These are phyloP conservation scores for Microplitis demolitor DNA, from an alignment of 1,140 invertebrate species.

Conservation along the genomic window DNA sequence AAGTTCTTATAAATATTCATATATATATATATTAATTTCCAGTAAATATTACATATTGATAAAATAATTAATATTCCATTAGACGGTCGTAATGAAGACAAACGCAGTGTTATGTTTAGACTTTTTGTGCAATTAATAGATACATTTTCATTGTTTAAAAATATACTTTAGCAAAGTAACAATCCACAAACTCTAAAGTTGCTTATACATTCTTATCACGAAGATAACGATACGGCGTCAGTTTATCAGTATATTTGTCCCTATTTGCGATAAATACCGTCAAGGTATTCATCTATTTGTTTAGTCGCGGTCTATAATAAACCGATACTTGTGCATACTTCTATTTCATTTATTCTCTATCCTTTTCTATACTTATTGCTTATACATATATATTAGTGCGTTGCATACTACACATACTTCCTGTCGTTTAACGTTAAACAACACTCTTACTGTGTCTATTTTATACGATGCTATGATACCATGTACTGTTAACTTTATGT, in stretches of 20 bases:
- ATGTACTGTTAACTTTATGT: too few species aligned
- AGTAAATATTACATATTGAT: too few species aligned
- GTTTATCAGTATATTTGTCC: constrained; percentile 9
- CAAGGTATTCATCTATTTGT: constrained; percentile 1
- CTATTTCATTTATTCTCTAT: not conserved
- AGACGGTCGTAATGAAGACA: too few species aligned
- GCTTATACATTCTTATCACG: not conserved
- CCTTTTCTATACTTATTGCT: not conserved
- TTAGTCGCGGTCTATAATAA: not conserved
- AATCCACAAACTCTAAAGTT: not conserved
- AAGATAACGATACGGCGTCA: constrained; percentile 5
- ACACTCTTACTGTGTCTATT: too few species aligned
- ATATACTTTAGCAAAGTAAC: not conserved
- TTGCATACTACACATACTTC: too few species aligned
- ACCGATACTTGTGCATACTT: not conserved
- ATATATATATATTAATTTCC: too few species aligned
- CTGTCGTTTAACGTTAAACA: too few species aligned
- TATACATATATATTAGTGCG: too few species aligned
- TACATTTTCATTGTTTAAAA: not conserved
- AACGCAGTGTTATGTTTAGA: too few species aligned
- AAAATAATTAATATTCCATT: too few species aligned
- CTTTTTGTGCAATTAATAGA: not conserved
- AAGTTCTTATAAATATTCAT: too few species aligned
- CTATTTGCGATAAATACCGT: not conserved
- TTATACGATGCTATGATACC: too few species aligned